A percentile compares a stretch with the other conserved stretches of the same genome.
Evolutionary conservation across 2,797 vertebrate genomes (phyloP).

Genomic region (Buceros bicornis): DNA sequence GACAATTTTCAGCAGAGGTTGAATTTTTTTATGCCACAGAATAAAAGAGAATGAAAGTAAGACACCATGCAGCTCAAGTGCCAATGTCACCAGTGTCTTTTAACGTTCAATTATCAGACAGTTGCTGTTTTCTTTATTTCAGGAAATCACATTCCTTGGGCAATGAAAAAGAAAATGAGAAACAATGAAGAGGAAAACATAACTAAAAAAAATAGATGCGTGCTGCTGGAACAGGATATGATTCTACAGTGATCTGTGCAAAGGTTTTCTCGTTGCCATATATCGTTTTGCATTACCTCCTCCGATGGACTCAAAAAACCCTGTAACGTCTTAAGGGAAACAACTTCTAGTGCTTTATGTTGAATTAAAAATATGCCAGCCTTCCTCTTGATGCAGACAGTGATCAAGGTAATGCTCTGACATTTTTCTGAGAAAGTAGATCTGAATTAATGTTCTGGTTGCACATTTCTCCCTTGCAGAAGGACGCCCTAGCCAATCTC

Average conservation of each 20-base stretch:
- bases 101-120: neutral
- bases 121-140: neutral
- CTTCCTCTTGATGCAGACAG: neutral
- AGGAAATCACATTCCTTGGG: slow-evolving; percentile 12
- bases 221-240: neutral
- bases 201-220: neutral
- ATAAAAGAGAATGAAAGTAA: neutral
- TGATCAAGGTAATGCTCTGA: accelerated
- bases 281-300: neutral
- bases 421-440: neutral
- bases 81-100: neutral
- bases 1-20: neutral
- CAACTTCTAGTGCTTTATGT: neutral
- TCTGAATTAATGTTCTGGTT: neutral
- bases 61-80: neutral
- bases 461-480: neutral
- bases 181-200: slow-evolving; percentile 22
- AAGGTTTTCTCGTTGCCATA: neutral
- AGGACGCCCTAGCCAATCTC: neutral
- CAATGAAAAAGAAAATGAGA: neutral
- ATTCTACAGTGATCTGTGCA: neutral
- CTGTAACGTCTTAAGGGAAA: neutral
- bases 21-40: neutral
- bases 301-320: neutral
- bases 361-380: accelerated